A percentile compares a stretch with the other conserved stretches of the same genome.
Evolutionary conservation across 53 echinoderm and acorn worm species (phyloP).

Genomic region (Arbacia lixula): DNA sequence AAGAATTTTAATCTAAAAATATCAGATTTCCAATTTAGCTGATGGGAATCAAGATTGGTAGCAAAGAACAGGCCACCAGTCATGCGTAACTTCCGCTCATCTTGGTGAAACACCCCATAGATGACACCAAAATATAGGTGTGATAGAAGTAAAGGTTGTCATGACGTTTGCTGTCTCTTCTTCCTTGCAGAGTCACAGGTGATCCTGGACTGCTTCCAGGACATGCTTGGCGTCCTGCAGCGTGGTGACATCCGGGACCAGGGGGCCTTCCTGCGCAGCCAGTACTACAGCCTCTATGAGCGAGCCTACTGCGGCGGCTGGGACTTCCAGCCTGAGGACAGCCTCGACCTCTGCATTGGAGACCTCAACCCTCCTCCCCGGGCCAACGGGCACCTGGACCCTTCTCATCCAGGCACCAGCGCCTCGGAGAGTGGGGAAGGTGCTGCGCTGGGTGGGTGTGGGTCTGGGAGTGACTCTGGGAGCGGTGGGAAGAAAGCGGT

Average conservation of each 20-base stretch:
- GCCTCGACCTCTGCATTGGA: not conserved
- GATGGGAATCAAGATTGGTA: not conserved
- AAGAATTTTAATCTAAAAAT: no score
- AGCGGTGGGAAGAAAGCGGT: not conserved
- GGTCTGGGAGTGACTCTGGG: no score
- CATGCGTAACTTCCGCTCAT: not conserved
- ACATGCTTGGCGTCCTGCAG: conserved; percentile 63
- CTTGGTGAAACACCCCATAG: no score
- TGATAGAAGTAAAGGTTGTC: not conserved
- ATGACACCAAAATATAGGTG: no score
- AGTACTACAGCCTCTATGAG: conserved; percentile 54
- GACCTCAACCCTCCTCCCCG: not conserved
- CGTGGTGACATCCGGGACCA: conserved; percentile 59
- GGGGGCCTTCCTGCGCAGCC: conserved; percentile 52
- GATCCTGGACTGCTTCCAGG: conserved; percentile 76
- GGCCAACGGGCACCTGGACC: no score
- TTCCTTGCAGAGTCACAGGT: conserved; percentile 78
- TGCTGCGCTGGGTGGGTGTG: no score
- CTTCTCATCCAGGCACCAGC: no score
- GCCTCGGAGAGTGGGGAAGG: no score
- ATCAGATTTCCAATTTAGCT: not conserved
- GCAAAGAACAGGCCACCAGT: no score
- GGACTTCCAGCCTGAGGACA: not conserved
- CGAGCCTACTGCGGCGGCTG: not conserved
- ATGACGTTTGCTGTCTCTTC: not conserved